phyloP scores from a whole-genome alignment of 1,140 invertebrate genomes.

The Aphaenogaster floridana region DNA sequence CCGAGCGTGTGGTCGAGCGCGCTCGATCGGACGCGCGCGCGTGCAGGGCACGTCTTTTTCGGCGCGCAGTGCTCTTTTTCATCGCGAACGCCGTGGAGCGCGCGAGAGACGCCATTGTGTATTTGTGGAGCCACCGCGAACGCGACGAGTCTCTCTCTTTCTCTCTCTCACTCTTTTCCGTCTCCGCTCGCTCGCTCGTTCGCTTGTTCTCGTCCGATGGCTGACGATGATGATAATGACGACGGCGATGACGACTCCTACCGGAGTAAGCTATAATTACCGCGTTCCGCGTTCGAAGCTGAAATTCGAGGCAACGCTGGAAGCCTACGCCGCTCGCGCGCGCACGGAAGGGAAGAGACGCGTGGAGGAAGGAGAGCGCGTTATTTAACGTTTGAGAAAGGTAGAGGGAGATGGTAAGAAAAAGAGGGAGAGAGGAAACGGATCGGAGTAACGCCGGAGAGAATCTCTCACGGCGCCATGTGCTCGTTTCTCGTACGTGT shows the following conservation, averaged over 20 bases:
- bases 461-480: slow-evolving; percentile 60
- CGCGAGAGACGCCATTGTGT: slow-evolving; percentile 76
- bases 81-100: slow-evolving; percentile 14
- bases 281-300: slow-evolving; percentile 59
- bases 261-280: slow-evolving; percentile 81
- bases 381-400: background rate
- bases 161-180: slow-evolving; percentile 1
- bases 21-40: slow-evolving; percentile 37
- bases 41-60: slow-evolving; percentile 11
- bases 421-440: background rate
- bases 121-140: slow-evolving; percentile 67
- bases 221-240: slow-evolving; percentile 48
- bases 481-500: slow-evolving; percentile 58
- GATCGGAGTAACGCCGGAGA: background rate
- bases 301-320: slow-evolving; percentile 61
- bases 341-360: background rate
- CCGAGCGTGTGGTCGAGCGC: slow-evolving; percentile 14
- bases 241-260: slow-evolving; percentile 78
- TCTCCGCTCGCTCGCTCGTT: slow-evolving; percentile 17
- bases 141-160: slow-evolving; percentile 46
- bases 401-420: background rate
- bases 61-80: slow-evolving; percentile 52
- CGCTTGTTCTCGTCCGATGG: slow-evolving; percentile 46
- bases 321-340: slow-evolving; percentile 4
- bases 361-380: background rate